phyloP scores from a whole-genome alignment of 2,113 vertebrate genomes.

The Prunella fulvescens region DNA sequence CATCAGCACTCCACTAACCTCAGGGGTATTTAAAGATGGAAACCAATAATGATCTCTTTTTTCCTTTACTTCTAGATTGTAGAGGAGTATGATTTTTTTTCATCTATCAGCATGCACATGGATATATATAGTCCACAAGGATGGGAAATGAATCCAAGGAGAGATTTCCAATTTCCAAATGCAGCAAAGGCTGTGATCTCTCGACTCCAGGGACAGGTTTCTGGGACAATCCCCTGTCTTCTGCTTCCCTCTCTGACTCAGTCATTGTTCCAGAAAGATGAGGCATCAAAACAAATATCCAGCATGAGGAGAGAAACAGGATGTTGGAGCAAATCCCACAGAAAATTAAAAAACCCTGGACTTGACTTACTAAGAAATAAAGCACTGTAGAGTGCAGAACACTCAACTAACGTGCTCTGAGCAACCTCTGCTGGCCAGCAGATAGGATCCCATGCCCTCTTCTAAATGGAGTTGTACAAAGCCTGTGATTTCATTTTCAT shows the following conservation, averaged over 20 bases:
- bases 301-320: background rate
- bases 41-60: conserved; percentile 31
- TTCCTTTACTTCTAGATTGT: conserved; percentile 11
- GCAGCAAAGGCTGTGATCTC: background rate
- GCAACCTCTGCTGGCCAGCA: conserved; percentile 52
- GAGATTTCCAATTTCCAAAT: background rate
- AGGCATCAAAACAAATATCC: background rate
- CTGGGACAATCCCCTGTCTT: background rate
- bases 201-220: background rate
- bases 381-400: background rate
- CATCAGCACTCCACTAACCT: conserved; percentile 31
- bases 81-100: background rate
- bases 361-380: background rate
- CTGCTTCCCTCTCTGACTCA: background rate
- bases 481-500: background rate
- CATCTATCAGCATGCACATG: background rate
- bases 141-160: conserved; percentile 17
- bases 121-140: conserved; percentile 33
- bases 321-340: background rate
- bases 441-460: background rate
- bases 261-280: background rate
- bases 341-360: background rate
- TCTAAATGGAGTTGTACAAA: background rate
- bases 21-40: conserved; percentile 8
- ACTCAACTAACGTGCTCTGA: background rate